Evolutionary conservation across 1,140 invertebrate genomes (phyloP).

Genomic region (Diorhabda carinulata): DNA sequence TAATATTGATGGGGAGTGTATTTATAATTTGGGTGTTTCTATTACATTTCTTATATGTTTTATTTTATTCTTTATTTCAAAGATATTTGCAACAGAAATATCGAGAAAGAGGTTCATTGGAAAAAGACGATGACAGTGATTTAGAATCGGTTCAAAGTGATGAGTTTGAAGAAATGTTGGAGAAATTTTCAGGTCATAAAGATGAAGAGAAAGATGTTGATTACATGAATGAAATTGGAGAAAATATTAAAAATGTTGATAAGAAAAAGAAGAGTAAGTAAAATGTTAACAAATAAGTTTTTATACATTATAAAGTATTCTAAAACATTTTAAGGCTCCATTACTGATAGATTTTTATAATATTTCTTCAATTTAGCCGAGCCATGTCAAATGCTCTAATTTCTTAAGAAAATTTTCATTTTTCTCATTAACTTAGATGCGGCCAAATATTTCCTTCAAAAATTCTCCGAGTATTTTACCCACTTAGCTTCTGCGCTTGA

Average conservation of each 20-base stretch:
- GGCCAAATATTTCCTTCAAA: no score
- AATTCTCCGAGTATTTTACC: no score
- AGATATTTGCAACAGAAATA: constrained; percentile 54
- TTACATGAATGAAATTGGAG: constrained; percentile 53
- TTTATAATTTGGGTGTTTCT: no score
- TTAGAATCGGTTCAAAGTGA: constrained; percentile 80
- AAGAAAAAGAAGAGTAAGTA: constrained; percentile 40
- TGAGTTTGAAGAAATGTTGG: constrained; percentile 83
- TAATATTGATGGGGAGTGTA: no score
- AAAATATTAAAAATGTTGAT: constrained; percentile 44
- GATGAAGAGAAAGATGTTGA: constrained; percentile 54
- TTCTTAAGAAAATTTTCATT: no score
- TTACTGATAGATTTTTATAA: no score
- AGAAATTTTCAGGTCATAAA: constrained; percentile 55
- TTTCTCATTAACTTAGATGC: no score
- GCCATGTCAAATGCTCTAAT: not conserved
- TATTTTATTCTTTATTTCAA: constrained; percentile 23
- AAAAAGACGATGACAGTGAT: constrained; percentile 55
- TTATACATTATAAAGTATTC: no score
- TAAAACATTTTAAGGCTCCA: no score
- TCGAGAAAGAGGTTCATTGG: constrained; percentile 34
- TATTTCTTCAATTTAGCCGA: no score
- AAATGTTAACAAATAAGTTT: not conserved
- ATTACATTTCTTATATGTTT: not conserved
- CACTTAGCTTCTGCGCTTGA: no score